phyloP scores from a whole-genome alignment of 2,113 vertebrate genomes.

The Mormyrus lacerda region DNA sequence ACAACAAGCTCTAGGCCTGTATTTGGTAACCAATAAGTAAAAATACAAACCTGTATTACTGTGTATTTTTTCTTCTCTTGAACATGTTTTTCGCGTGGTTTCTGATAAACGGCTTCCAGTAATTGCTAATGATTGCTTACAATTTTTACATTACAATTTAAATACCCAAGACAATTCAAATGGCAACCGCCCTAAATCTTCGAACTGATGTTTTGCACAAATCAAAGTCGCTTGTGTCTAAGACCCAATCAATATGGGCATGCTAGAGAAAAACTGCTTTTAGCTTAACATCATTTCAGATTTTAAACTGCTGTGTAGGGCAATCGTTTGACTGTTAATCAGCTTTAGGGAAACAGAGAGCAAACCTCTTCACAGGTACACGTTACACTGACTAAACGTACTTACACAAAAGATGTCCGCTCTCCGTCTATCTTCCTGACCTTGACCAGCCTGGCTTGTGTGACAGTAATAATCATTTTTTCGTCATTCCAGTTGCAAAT shows the following conservation, averaged over 20 bases:
- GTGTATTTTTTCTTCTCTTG: background rate
- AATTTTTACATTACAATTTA: background rate
- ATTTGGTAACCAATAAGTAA: background rate
- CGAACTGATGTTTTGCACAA: background rate
- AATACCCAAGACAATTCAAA: background rate
- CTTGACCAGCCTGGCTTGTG: background rate
- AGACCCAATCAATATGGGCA: background rate
- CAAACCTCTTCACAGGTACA: background rate
- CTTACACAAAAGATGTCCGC: too few relatives aligned
- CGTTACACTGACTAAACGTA: background rate
- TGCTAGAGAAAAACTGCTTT: background rate
- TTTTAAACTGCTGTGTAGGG: background rate
- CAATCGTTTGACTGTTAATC: background rate
- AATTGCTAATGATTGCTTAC: background rate
- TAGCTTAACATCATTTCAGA: background rate
- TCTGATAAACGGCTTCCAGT: background rate
- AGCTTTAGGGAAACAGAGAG: background rate
- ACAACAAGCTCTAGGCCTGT: background rate
- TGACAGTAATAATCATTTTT: conserved; percentile 13
- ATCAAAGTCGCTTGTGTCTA: background rate
- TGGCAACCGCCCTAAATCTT: background rate
- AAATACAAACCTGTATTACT: background rate
- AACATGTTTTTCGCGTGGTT: background rate
- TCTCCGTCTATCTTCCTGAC: background rate
- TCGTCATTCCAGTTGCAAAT: conserved; percentile 12